Conservation (phyloP, 2,113 vertebrate species). For the Pyxicephalus adspersus region DNA sequence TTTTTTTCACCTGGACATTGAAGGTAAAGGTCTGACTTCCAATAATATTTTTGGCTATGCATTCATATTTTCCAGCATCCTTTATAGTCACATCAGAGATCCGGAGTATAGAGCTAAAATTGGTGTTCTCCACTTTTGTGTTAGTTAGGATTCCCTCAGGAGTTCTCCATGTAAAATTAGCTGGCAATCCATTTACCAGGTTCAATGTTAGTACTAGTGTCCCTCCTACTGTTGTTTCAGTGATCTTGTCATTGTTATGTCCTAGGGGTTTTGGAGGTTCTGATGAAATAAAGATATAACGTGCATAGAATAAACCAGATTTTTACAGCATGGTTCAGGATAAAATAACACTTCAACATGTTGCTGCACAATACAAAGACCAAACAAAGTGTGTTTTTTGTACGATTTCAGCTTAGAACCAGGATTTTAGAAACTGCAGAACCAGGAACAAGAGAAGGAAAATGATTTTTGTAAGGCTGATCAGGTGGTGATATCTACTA, state of each 20-base stretch:
- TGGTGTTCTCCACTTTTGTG: not conserved
- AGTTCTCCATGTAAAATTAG: not conserved
- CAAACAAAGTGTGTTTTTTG: too few species aligned
- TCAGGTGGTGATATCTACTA: too few species aligned
- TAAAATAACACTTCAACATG: too few species aligned
- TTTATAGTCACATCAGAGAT: not conserved
- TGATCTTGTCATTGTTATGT: not conserved
- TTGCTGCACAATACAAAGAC: too few species aligned
- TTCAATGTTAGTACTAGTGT: not conserved
- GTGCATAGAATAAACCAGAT: too few species aligned
- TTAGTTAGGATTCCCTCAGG: not conserved
- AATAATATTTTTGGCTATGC: not conserved
- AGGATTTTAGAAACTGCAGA: too few species aligned
- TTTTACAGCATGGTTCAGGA: too few species aligned
- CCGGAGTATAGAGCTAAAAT: not conserved
- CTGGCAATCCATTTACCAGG: not conserved
- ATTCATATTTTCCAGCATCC: constrained; percentile 13
- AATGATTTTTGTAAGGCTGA: too few species aligned
- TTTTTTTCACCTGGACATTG: not conserved
- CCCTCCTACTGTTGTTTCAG: not conserved
- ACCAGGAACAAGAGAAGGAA: too few species aligned
- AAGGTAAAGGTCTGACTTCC: not conserved
- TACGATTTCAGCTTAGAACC: too few species aligned
- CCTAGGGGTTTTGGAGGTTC: not conserved
- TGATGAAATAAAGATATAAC: not conserved